Percentiles rank a stretch among this genome's conserved stretches.
Evolutionary conservation across 2,888 invertebrate genomes (phyloP).

Genomic region (Drosophila acutilabella): DNA sequence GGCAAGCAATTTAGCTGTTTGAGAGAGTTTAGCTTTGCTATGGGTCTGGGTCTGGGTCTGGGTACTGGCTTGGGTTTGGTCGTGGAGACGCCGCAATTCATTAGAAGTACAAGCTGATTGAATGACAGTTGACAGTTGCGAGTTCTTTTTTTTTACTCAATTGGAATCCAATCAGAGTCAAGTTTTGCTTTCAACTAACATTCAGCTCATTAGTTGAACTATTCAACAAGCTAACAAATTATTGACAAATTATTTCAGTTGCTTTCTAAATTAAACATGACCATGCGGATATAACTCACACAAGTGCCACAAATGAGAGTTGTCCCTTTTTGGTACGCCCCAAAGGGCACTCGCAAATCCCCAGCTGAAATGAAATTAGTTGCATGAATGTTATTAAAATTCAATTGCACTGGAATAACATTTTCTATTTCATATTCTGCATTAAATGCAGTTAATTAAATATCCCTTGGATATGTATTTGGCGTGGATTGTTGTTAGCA

Average conservation of each 20-base stretch:
- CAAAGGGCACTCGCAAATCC: slow-evolving; percentile 9
- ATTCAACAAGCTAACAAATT: slow-evolving; percentile 51
- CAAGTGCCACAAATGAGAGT: slow-evolving; percentile 40
- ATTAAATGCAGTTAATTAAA: slow-evolving; percentile 65
- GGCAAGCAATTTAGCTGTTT: slow-evolving; percentile 17
- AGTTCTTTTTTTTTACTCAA: slow-evolving; percentile 43
- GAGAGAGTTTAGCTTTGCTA: slow-evolving; percentile 9
- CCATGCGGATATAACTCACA: slow-evolving; percentile 11
- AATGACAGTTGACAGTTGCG: slow-evolving; percentile 40
- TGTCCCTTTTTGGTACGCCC: slow-evolving; percentile 6
- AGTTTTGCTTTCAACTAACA: slow-evolving; percentile 27
- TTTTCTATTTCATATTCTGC: slow-evolving; percentile 24
- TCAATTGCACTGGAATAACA: slow-evolving; percentile 43
- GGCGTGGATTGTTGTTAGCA: slow-evolving; percentile 6
- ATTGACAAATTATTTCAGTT: slow-evolving; percentile 59
- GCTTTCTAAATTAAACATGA: slow-evolving; percentile 47
- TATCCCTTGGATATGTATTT: slow-evolving; percentile 27
- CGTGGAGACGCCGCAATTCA: slow-evolving; percentile 26
- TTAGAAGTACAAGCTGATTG: slow-evolving; percentile 38
- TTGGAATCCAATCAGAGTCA: slow-evolving; percentile 55
- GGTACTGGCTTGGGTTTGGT: no score
- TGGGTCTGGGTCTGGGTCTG: slow-evolving; percentile 6
- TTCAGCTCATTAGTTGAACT: slow-evolving; percentile 60
- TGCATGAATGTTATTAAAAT: slow-evolving; percentile 43
- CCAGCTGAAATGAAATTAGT: slow-evolving; percentile 20